Percentiles rank a stretch among this genome's conserved stretches.
Evolutionary conservation across 2,888 invertebrate genomes (phyloP).

Genomic region (Pachymerium ferrugineum): DNA sequence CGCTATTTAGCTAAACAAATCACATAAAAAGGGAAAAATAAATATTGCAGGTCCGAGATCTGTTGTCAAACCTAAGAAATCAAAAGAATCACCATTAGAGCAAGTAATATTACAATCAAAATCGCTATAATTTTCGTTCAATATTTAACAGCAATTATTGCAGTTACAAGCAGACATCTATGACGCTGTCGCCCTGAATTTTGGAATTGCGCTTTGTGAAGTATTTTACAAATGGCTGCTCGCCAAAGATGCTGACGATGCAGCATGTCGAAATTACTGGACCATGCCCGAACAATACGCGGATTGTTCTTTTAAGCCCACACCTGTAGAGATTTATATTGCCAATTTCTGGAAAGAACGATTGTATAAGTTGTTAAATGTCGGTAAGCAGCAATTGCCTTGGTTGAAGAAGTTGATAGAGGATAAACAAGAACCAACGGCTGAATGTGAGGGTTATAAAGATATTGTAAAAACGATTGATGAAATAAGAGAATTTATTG

Average conservation of each 20-base stretch:
- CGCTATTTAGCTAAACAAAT: neutral
- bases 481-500: neutral
- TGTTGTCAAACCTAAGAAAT: neutral
- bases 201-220: neutral
- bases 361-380: neutral
- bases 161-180: neutral
- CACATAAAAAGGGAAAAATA: neutral
- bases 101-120: neutral
- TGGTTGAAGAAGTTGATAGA: neutral
- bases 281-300: neutral
- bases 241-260: neutral
- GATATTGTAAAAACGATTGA: neutral
- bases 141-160: neutral
- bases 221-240: constrained; percentile 5
- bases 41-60: neutral
- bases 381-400: neutral
- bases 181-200: neutral
- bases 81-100: neutral
- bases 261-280: neutral
- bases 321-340: neutral
- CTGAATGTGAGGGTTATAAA: neutral
- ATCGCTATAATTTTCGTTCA: neutral
- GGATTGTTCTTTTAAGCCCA: neutral
- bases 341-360: neutral
- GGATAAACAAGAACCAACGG: neutral